phyloP scores from a whole-genome alignment of 2,113 vertebrate genomes.

The Oryzias curvinotus region DNA sequence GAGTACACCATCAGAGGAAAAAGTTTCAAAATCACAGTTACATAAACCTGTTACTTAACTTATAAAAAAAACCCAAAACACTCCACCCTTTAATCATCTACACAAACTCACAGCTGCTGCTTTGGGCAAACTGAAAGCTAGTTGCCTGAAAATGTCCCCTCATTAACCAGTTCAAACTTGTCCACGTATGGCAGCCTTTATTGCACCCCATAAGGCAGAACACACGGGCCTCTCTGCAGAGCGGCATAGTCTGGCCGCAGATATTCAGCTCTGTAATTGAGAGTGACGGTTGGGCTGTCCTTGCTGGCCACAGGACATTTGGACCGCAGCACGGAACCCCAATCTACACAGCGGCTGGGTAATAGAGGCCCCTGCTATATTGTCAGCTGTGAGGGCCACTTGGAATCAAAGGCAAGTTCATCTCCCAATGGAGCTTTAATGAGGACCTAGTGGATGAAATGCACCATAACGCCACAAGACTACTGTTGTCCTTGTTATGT shows the following conservation, averaged over 20 bases:
- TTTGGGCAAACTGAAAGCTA: neutral
- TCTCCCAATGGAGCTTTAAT: conserved; percentile 72
- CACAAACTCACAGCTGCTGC: conserved; percentile 23
- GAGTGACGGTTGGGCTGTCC: conserved; percentile 74
- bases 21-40: neutral
- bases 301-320: conserved; percentile 50
- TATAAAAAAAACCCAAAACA: neutral
- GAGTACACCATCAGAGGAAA: neutral
- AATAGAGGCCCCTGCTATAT: conserved; percentile 67
- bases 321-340: conserved; percentile 64
- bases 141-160: conserved; percentile 20
- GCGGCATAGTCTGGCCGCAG: conserved; percentile 50
- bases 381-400: conserved; percentile 68
- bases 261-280: conserved; percentile 77
- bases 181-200: conserved; percentile 32
- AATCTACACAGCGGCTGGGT: conserved; percentile 54
- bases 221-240: conserved; percentile 54
- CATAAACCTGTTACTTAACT: conserved; percentile 11
- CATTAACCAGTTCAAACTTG: conserved; percentile 38
- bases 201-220: conserved; percentile 18
- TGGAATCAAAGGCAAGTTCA: conserved; percentile 62
- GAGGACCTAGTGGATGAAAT: conserved; percentile 62
- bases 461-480: conserved; percentile 41
- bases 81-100: neutral
- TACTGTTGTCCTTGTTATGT: conserved; percentile 16